Conservation (phyloP, 30 jellyfish, hydroid and myxozoan genomes). For the Hydra vulgaris region DNA sequence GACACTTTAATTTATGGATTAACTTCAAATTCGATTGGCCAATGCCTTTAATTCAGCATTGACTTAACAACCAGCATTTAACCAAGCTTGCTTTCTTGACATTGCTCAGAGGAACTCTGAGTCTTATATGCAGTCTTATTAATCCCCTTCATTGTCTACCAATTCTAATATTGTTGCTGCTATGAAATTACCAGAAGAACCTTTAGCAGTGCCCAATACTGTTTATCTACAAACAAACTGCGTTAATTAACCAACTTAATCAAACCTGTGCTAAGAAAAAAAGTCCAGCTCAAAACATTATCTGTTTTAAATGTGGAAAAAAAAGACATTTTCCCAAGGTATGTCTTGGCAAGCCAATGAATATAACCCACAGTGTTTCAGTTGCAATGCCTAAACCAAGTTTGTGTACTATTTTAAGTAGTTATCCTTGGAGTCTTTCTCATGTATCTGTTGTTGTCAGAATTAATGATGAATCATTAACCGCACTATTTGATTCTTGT, state of each 20-base stretch:
- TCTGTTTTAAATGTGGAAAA: constrained; percentile 42
- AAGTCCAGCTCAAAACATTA: constrained; percentile 51
- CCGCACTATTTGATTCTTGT: constrained; percentile 34
- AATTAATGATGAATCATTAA: constrained; percentile 8
- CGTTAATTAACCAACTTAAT: not conserved
- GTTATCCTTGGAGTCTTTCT: constrained; percentile 23
- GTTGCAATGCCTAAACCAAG: not conserved
- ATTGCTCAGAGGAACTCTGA: constrained; percentile 46
- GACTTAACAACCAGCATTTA: constrained; percentile 17
- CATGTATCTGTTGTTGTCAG: constrained; percentile 30
- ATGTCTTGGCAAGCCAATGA: constrained; percentile 13
- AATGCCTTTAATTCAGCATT: constrained; percentile 38
- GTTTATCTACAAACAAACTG: not conserved
- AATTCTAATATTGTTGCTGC: constrained; percentile 15
- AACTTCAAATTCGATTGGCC: constrained; percentile 33
- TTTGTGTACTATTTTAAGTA: not conserved
- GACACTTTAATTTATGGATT: constrained; percentile 49
- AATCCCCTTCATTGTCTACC: not conserved
- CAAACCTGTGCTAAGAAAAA: not conserved
- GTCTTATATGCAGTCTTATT: constrained; percentile 9
- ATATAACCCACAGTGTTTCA: not conserved
- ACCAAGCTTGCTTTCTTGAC: constrained; percentile 37
- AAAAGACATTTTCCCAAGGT: constrained; percentile 37
- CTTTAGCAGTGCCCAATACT: not conserved
- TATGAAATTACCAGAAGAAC: not conserved